These are phyloP conservation scores for Polyergus mexicanus DNA, from an alignment of 1,140 invertebrate species.

Conservation along the genomic window DNA sequence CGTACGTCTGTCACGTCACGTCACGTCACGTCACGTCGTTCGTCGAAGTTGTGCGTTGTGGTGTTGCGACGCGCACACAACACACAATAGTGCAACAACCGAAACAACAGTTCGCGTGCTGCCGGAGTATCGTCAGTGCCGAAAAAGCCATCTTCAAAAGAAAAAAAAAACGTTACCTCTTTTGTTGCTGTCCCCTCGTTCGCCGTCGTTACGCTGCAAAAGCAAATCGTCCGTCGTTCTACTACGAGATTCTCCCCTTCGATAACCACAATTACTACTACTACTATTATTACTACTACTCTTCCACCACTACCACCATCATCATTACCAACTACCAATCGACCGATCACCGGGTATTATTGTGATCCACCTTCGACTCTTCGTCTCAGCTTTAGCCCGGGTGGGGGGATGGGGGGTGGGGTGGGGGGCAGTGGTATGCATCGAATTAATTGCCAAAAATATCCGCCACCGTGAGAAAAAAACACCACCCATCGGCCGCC, in stretches of 20 bases:
- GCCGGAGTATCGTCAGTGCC: slow-evolving; percentile 45
- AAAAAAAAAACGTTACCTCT: slow-evolving; percentile 28
- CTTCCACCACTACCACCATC: slow-evolving; percentile 36
- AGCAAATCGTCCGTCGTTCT: slow-evolving; percentile 7
- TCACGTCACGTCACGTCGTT: slow-evolving; percentile 48
- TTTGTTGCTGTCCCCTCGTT: slow-evolving; percentile 38
- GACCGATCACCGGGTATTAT: slow-evolving; percentile 49
- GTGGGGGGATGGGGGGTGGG: no score
- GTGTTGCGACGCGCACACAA: slow-evolving; percentile 41
- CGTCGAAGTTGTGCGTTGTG: slow-evolving; percentile 58
- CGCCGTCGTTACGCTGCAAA: slow-evolving; percentile 44
- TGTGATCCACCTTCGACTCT: slow-evolving; percentile 49
- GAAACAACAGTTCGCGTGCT: slow-evolving; percentile 51
- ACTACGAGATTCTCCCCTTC: slow-evolving; percentile 44
- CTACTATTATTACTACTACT: slow-evolving; percentile 28
- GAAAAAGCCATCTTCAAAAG: slow-evolving; percentile 36
- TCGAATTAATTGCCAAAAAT: slow-evolving; percentile 33
- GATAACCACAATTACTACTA: slow-evolving; percentile 40
- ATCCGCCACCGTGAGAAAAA: slow-evolving; percentile 50
- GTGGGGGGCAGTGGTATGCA: slow-evolving; percentile 1
- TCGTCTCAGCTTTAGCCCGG: slow-evolving; percentile 55
- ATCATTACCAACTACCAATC: slow-evolving; percentile 46
- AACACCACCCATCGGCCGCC: slow-evolving; percentile 17
- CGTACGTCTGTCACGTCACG: slow-evolving; percentile 79
- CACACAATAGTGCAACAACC: slow-evolving; percentile 48